Evolutionary conservation across 2,888 invertebrate genomes (phyloP).

Genomic region (Ypsolopha sequella): DNA sequence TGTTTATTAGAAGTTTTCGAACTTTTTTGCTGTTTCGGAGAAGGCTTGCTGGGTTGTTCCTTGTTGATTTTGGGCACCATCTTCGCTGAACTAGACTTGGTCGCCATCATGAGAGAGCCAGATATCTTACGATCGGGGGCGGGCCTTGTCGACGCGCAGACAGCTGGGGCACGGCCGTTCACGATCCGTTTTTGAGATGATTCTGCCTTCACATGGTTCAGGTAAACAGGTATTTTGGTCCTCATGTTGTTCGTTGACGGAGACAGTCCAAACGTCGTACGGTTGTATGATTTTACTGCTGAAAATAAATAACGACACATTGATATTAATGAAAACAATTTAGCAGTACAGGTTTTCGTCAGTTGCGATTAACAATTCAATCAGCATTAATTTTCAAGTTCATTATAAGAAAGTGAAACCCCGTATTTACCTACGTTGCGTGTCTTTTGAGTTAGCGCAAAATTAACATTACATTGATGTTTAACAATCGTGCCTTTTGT

Average conservation of each 20-base stretch:
- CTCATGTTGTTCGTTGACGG: slow-evolving; percentile 15
- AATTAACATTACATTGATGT: too few relatives aligned
- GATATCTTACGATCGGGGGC: slow-evolving; percentile 24
- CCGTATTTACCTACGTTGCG: too few relatives aligned
- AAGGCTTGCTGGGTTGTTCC: neutral
- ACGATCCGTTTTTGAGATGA: neutral
- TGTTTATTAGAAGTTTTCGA: neutral
- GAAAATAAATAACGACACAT: slow-evolving; percentile 12
- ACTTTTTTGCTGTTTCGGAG: neutral
- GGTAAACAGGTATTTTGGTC: slow-evolving; percentile 44
- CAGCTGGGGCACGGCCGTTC: neutral
- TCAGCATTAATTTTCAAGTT: too few relatives aligned
- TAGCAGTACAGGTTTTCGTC: too few relatives aligned
- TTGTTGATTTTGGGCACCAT: slow-evolving; percentile 27
- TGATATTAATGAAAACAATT: neutral
- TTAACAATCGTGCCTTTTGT: too few relatives aligned
- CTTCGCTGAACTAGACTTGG: slow-evolving; percentile 72
- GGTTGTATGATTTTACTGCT: slow-evolving; percentile 25
- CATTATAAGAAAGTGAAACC: too few relatives aligned
- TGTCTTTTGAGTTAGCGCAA: too few relatives aligned
- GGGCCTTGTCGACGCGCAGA: neutral
- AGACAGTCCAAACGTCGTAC: slow-evolving; percentile 6
- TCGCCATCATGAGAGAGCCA: slow-evolving; percentile 64
- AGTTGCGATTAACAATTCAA: too few relatives aligned
- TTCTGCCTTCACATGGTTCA: slow-evolving; percentile 18